A percentile compares a stretch with the other conserved stretches of the same genome.
Conservation (phyloP, 2,888 invertebrate genomes). For the Atrina japonica region DNA sequence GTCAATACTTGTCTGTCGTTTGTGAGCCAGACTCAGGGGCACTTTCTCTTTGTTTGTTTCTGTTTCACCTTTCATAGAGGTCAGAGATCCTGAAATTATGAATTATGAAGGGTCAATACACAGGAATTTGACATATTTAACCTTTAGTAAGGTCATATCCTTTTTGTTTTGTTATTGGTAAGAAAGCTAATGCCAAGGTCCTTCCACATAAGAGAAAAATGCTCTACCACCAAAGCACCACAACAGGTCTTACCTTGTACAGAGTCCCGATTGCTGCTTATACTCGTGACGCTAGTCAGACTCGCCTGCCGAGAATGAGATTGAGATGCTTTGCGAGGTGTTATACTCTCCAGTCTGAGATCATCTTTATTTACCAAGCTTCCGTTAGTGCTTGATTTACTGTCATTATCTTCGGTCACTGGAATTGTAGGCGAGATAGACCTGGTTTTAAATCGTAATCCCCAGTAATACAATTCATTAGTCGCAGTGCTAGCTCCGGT, state of each 20-base stretch:
- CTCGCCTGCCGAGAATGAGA: slow-evolving; percentile 62
- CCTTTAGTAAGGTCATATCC: too few species aligned
- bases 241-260: slow-evolving; percentile 11
- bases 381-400: slow-evolving; percentile 58
- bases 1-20: slow-evolving; percentile 62
- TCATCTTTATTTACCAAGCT: slow-evolving; percentile 52
- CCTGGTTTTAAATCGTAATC: slow-evolving; percentile 76
- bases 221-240: too few species aligned
- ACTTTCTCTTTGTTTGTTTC: slow-evolving; percentile 1
- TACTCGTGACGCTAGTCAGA: slow-evolving; percentile 46
- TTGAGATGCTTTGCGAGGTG: slow-evolving; percentile 48
- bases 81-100: slow-evolving; percentile 6
- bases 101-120: too few species aligned
- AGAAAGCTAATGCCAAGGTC: too few species aligned
- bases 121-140: too few species aligned
- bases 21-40: slow-evolving; percentile 17
- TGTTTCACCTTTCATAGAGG: slow-evolving; percentile 13
- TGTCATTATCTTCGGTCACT: slow-evolving; percentile 54
- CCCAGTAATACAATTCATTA: slow-evolving; percentile 88
- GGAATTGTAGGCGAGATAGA: slow-evolving; percentile 1
- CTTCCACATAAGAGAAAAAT: too few species aligned
- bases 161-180: too few species aligned
- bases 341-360: slow-evolving; percentile 56
- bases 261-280: slow-evolving; percentile 24
- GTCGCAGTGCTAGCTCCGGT: slow-evolving; percentile 86